A percentile compares a stretch with the other conserved stretches of the same genome.
phyloP scores from a whole-genome alignment of 2,888 invertebrate species.

The Papilio demoleus region DNA sequence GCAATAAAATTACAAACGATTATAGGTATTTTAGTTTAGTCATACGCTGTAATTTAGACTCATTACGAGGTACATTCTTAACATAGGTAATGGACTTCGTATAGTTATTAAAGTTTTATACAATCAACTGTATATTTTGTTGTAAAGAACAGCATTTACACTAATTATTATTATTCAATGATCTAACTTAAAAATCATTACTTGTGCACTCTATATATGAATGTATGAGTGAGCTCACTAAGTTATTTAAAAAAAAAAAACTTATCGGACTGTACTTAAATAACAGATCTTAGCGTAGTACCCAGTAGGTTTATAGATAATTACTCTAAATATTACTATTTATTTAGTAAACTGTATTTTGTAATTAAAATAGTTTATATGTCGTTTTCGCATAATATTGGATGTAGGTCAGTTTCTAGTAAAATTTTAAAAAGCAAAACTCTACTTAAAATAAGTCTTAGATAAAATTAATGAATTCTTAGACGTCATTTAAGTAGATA shows the following conservation, averaged over 20 bases:
- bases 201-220: too few species aligned
- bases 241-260: too few species aligned
- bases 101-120: conserved; percentile 6
- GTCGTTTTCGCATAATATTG: not conserved
- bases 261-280: too few species aligned
- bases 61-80: conserved; percentile 20
- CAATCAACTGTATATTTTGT: conserved; percentile 3
- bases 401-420: not conserved
- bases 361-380: too few species aligned
- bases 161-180: too few species aligned
- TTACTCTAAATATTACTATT: too few species aligned
- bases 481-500: conserved; percentile 17
- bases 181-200: too few species aligned
- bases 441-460: not conserved
- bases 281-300: too few species aligned
- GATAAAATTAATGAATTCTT: conserved; percentile 9
- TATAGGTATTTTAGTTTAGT: conserved; percentile 23
- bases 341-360: too few species aligned
- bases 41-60: conserved; percentile 33
- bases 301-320: too few species aligned
- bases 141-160: too few species aligned
- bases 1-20: conserved; percentile 26
- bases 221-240: too few species aligned
- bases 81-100: conserved; percentile 10
- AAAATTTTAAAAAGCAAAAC: not conserved